Conservation (phyloP, 2,113 vertebrate genomes). For the Pseudorasbora parva region DNA sequence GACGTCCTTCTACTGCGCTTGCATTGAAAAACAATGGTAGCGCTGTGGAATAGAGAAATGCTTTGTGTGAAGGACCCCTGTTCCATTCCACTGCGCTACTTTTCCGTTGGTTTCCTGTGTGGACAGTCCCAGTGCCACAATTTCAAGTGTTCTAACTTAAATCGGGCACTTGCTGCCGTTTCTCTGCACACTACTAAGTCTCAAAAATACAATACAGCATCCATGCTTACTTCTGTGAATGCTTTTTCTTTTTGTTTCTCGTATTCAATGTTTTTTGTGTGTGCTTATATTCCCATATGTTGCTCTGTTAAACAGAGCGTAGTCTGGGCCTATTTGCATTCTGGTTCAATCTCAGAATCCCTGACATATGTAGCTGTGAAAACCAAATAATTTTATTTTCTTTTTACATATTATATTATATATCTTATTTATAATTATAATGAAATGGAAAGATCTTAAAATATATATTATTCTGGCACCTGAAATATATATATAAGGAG, state of each 20-base stretch:
- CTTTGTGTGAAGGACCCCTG: too few relatives aligned
- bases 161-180: background rate
- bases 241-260: constrained; percentile 24
- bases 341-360: constrained; percentile 33
- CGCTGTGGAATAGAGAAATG: too few relatives aligned
- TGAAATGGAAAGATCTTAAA: constrained; percentile 27
- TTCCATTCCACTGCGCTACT: too few relatives aligned
- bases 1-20: too few relatives aligned
- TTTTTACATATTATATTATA: constrained; percentile 26
- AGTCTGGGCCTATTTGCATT: constrained; percentile 16
- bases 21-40: too few relatives aligned
- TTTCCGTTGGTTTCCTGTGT: too few relatives aligned
- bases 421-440: constrained; percentile 29
- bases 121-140: background rate
- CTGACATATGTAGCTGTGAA: constrained; percentile 45
- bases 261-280: constrained; percentile 35
- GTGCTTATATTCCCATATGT: constrained; percentile 27
- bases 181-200: background rate
- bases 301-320: constrained; percentile 41
- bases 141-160: background rate
- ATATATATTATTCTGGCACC: constrained; percentile 44
- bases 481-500: constrained; percentile 42
- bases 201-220: constrained; percentile 18
- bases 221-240: constrained; percentile 5
- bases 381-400: constrained; percentile 47